These are phyloP conservation scores for Dioctria rufipes DNA, from an alignment of 2,888 invertebrate genomes.

Conservation along the genomic window DNA sequence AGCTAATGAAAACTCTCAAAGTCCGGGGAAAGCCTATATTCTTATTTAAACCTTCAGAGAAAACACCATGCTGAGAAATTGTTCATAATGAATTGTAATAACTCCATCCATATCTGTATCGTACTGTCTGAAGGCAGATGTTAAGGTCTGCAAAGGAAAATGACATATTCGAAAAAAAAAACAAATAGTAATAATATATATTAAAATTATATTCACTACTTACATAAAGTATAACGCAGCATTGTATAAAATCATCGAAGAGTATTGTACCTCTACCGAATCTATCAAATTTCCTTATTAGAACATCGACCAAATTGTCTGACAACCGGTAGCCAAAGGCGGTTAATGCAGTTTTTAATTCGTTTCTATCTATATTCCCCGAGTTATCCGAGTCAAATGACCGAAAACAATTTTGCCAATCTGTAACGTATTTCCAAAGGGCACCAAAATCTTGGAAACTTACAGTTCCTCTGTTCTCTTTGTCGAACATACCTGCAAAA, in stretches of 20 bases:
- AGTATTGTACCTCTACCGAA: slow-evolving; percentile 91
- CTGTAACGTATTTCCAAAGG: slow-evolving; percentile 97
- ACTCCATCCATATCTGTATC: slow-evolving; percentile 96
- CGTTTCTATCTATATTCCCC: slow-evolving; percentile 91
- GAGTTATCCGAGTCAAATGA: slow-evolving; percentile 94
- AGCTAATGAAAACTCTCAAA: neutral
- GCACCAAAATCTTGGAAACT: slow-evolving; percentile 96
- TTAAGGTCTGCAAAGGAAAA: slow-evolving; percentile 83
- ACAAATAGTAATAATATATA: neutral
- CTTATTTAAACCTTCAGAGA: slow-evolving; percentile 79
- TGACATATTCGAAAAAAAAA: slow-evolving; percentile 30
- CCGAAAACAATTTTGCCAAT: slow-evolving; percentile 97
- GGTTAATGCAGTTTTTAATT: slow-evolving; percentile 90
- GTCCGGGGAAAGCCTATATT: neutral
- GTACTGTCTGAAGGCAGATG: slow-evolving; percentile 87
- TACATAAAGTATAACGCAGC: slow-evolving; percentile 93
- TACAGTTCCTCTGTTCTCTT: slow-evolving; percentile 89
- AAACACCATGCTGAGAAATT: slow-evolving; percentile 94
- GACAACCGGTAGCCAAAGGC: slow-evolving; percentile 92
- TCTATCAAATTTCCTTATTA: slow-evolving; percentile 95
- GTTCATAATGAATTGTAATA: slow-evolving; percentile 95
- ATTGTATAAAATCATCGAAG: slow-evolving; percentile 99
- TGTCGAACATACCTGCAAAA: slow-evolving; percentile 91
- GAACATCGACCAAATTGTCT: slow-evolving; percentile 83
- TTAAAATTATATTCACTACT: slow-evolving; percentile 70